These are phyloP conservation scores for Allygus modestus DNA, from an alignment of 2,888 invertebrate genomes.

Conservation along the genomic window DNA sequence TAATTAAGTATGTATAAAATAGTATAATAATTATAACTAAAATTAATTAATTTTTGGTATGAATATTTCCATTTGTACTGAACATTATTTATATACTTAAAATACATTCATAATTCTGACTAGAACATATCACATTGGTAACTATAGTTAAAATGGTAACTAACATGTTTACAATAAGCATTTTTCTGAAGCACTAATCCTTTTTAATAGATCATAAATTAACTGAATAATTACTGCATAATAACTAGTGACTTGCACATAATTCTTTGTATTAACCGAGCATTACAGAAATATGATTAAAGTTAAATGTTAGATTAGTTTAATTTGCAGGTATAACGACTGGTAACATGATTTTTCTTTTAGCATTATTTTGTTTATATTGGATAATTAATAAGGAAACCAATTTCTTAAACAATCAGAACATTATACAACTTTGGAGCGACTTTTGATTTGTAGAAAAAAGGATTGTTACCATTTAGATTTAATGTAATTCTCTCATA, in stretches of 20 bases:
- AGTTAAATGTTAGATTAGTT: too few species aligned
- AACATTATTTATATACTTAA: background rate
- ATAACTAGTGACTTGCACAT: background rate
- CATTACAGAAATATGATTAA: too few species aligned
- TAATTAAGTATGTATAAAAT: constrained; percentile 13
- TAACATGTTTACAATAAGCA: background rate
- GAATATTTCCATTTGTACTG: constrained; percentile 13
- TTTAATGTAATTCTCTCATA: too few species aligned
- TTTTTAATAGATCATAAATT: too few species aligned
- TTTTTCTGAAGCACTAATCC: background rate
- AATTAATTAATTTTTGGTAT: background rate
- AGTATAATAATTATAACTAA: constrained; percentile 15
- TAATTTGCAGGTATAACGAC: too few species aligned
- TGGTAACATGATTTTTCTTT: too few species aligned
- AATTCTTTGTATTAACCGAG: background rate
- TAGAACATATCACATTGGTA: constrained; percentile 32
- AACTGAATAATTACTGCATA: background rate
- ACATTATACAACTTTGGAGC: too few species aligned
- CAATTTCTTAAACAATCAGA: too few species aligned
- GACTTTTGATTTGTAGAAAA: too few species aligned
- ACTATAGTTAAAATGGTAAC: constrained; percentile 22
- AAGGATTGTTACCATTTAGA: too few species aligned
- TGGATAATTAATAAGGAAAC: too few species aligned
- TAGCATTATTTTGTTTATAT: too few species aligned
- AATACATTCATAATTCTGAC: constrained; percentile 22